Evolutionary conservation across 1,140 invertebrate species (phyloP).

Genomic region (Thalassaphorura encarpata): DNA sequence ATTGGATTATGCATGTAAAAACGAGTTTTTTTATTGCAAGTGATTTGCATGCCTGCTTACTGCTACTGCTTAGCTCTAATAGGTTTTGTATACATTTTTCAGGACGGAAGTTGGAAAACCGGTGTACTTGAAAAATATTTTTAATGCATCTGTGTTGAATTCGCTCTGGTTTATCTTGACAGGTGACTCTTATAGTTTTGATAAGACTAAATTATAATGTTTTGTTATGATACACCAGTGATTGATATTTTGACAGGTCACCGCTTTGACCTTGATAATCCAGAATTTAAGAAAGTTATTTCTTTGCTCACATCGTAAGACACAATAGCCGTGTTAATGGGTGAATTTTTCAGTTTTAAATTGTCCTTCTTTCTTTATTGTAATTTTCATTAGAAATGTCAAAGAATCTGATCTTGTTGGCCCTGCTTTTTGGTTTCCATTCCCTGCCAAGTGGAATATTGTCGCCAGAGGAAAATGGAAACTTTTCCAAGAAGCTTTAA

Average conservation of each 20-base stretch:
- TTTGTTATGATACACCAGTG: too few relatives aligned
- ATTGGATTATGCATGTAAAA: too few relatives aligned
- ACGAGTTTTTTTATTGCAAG: too few relatives aligned
- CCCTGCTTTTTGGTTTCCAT: constrained; percentile 5
- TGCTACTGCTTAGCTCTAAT: too few relatives aligned
- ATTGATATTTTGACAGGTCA: constrained; percentile 16
- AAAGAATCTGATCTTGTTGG: neutral
- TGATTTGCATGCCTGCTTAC: too few relatives aligned
- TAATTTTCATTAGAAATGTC: neutral
- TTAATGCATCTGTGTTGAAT: constrained; percentile 25
- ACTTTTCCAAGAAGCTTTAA: neutral
- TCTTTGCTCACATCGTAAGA: constrained; percentile 1
- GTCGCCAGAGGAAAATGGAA: too few relatives aligned
- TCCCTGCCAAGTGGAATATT: constrained; percentile 15
- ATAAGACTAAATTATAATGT: too few relatives aligned
- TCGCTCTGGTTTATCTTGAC: constrained; percentile 19
- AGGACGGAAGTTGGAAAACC: constrained; percentile 12
- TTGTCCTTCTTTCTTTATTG: neutral
- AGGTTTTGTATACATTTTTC: neutral
- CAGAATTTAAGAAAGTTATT: constrained; percentile 5
- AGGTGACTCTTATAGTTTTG: too few relatives aligned
- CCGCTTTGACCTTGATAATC: constrained; percentile 20
- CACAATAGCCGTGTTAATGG: too few relatives aligned
- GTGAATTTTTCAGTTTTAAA: too few relatives aligned
- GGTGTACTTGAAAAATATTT: neutral